Conservation (phyloP, 1,140 invertebrate genomes). For the Lithobius niger region DNA sequence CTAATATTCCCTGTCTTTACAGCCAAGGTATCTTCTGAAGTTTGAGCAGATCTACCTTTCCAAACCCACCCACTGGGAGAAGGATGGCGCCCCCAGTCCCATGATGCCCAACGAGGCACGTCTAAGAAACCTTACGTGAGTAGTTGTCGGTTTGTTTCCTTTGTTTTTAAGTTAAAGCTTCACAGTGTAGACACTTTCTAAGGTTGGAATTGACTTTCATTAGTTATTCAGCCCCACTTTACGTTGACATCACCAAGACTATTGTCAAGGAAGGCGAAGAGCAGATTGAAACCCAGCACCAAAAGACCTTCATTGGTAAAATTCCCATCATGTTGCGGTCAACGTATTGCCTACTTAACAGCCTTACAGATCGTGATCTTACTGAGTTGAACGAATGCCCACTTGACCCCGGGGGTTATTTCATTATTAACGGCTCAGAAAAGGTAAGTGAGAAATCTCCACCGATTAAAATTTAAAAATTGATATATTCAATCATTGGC, state of each 20-base stretch:
- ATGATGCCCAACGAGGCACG: slow-evolving; percentile 99
- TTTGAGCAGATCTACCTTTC: slow-evolving; percentile 99
- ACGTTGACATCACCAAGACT: slow-evolving; percentile 97
- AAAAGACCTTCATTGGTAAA: slow-evolving; percentile 98
- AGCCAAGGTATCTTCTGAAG: slow-evolving; percentile 79
- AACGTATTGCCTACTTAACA: slow-evolving; percentile 86
- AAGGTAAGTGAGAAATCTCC: slow-evolving; percentile 48
- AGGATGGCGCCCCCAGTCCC: slow-evolving; percentile 92
- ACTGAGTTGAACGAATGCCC: slow-evolving; percentile 98
- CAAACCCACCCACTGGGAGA: slow-evolving; percentile 99
- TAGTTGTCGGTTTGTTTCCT: slow-evolving; percentile 2
- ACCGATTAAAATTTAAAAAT: no score
- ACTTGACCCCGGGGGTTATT: slow-evolving; percentile 93
- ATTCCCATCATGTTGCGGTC: slow-evolving; percentile 98
- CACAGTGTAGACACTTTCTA: neutral
- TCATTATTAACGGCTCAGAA: slow-evolving; percentile 92
- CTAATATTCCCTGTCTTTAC: slow-evolving; percentile 25
- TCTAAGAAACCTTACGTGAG: slow-evolving; percentile 40
- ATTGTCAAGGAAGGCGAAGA: slow-evolving; percentile 81
- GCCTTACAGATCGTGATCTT: slow-evolving; percentile 91
- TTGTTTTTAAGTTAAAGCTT: neutral
- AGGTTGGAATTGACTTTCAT: slow-evolving; percentile 29
- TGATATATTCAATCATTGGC: no score
- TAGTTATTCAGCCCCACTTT: slow-evolving; percentile 92
- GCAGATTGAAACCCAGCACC: slow-evolving; percentile 81